phyloP scores from a whole-genome alignment of 1,140 invertebrate species.

The Conus betulinus region DNA sequence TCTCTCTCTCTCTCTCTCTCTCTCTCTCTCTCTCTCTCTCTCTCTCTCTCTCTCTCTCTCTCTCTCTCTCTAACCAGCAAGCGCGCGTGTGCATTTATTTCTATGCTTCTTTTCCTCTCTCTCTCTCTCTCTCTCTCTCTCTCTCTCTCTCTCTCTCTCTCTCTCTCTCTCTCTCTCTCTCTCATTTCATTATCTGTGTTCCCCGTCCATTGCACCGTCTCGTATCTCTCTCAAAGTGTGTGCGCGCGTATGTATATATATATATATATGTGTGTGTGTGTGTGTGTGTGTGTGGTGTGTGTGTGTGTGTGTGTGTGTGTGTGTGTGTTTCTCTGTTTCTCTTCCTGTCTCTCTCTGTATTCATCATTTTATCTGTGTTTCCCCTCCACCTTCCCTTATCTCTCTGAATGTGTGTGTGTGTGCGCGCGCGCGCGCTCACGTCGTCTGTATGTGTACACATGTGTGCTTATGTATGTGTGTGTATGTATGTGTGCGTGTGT shows the following conservation, averaged over 20 bases:
- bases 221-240: neutral
- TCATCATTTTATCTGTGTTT: no score
- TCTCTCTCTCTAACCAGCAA: no score
- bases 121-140: constrained; percentile 9
- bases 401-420: neutral
- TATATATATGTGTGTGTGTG: neutral
- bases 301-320: no score
- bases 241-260: neutral
- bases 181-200: no score
- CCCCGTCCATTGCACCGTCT: neutral
- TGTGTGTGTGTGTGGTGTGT: no score
- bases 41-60: neutral
- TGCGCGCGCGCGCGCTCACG: no score
- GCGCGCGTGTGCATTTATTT: no score
- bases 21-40: neutral
- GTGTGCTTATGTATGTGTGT: neutral
- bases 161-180: neutral
- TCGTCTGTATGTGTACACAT: neutral
- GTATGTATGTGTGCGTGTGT: neutral
- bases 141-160: constrained; percentile 12
- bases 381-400: no score
- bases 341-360: no score
- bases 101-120: neutral
- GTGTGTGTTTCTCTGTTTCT: no score
- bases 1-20: constrained; percentile 1